Percentiles rank a stretch among this genome's conserved stretches.
phyloP scores from a whole-genome alignment of 2,113 vertebrate species.

The Pluvialis apricaria region DNA sequence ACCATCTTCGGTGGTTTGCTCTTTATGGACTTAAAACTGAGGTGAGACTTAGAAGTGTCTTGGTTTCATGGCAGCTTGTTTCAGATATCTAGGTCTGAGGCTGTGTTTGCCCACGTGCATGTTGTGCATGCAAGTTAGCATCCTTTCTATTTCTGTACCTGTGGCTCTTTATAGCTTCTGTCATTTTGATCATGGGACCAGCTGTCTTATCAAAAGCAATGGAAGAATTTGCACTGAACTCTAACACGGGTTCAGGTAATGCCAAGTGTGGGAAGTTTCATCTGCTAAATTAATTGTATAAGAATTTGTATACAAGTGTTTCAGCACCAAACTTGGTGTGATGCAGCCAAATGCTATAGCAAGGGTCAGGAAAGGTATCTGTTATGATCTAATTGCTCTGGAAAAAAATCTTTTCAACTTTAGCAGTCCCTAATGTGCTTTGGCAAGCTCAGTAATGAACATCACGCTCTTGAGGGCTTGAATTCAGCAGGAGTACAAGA shows the following conservation, averaged over 20 bases:
- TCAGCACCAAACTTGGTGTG: background rate
- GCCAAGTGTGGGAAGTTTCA: background rate
- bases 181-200: background rate
- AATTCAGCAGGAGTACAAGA: background rate
- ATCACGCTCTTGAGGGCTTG: accelerated
- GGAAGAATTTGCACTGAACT: background rate
- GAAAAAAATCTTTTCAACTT: background rate
- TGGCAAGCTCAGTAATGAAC: background rate
- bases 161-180: background rate
- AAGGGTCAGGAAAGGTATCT: background rate
- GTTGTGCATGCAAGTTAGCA: background rate
- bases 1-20: background rate
- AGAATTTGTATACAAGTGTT: background rate
- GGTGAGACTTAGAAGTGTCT: background rate
- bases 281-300: background rate
- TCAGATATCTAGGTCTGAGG: background rate
- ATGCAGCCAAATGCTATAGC: background rate
- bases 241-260: background rate
- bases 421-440: background rate
- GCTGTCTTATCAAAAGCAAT: background rate
- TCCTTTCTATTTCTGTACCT: background rate
- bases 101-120: background rate
- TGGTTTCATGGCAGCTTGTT: background rate
- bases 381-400: background rate
- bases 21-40: background rate